A percentile compares a stretch with the other conserved stretches of the same genome.
phyloP scores from a whole-genome alignment of 2,113 vertebrate species.

The Pleuronectes platessa region DNA sequence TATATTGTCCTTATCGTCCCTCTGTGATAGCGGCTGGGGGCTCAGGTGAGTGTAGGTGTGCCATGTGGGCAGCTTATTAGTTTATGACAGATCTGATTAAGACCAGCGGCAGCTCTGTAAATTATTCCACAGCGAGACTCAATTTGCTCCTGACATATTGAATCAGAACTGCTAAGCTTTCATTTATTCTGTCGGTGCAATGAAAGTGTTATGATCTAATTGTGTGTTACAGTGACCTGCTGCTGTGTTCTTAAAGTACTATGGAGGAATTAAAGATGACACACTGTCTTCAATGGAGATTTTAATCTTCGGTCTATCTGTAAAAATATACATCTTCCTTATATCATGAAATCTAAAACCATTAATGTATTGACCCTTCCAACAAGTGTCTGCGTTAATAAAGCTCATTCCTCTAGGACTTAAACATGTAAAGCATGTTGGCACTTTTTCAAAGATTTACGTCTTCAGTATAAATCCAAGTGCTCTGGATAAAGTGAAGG shows the following conservation, averaged over 20 bases:
- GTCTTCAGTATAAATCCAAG: too few relatives aligned
- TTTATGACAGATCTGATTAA: conserved; percentile 63
- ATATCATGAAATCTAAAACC: neutral
- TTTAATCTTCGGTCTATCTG: conserved; percentile 4
- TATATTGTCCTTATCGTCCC: neutral
- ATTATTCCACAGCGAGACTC: conserved; percentile 65
- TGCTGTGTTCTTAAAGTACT: conserved; percentile 46
- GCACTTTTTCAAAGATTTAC: too few relatives aligned
- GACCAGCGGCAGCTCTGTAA: conserved; percentile 62
- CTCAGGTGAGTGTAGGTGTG: conserved; percentile 8
- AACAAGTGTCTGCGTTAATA: too few relatives aligned
- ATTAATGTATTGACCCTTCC: neutral
- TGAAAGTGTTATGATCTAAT: conserved; percentile 3
- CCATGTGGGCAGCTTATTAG: conserved; percentile 31
- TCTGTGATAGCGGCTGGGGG: conserved; percentile 3
- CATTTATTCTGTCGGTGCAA: conserved; percentile 42
- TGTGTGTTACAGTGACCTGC: conserved; percentile 31
- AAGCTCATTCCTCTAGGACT: too few relatives aligned
- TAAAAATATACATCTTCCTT: neutral
- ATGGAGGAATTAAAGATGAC: conserved; percentile 55
- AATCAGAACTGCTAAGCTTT: conserved; percentile 67
- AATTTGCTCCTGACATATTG: conserved; percentile 74
- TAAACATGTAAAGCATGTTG: too few relatives aligned
- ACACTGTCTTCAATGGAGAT: conserved; percentile 14
- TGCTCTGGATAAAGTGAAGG: too few relatives aligned